Percentiles rank a stretch among this genome's conserved stretches.
phyloP scores from a whole-genome alignment of 2,797 vertebrate species.

The Peromyscus attwateri region DNA sequence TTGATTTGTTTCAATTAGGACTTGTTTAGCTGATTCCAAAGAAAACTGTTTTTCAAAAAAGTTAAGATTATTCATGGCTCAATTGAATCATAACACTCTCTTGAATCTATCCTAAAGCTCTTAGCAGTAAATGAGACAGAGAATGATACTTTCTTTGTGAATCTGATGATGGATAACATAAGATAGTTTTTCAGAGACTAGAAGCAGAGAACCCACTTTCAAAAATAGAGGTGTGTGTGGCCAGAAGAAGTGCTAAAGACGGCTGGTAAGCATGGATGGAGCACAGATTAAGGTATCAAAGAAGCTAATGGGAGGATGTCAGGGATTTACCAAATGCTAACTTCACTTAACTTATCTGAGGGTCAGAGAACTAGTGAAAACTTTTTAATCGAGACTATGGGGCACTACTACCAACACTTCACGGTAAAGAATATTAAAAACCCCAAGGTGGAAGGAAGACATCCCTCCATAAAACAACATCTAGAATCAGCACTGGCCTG shows the following conservation, averaged over 20 bases:
- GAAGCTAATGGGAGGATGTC: slow-evolving; percentile 5
- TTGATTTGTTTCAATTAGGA: slow-evolving; percentile 54
- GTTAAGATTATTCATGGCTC: background rate
- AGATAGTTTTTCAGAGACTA: slow-evolving; percentile 20
- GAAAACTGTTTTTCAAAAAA: slow-evolving; percentile 63
- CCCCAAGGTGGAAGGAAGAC: background rate
- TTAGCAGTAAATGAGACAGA: slow-evolving; percentile 42
- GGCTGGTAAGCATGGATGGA: background rate
- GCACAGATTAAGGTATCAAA: background rate
- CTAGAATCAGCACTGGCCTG: slow-evolving; percentile 39
- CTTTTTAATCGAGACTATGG: background rate
- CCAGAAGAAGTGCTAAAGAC: slow-evolving; percentile 53
- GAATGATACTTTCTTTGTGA: background rate
- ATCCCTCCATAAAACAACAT: slow-evolving; percentile 23
- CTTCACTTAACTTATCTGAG: slow-evolving; percentile 5
- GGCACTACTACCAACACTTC: background rate
- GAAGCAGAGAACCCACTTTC: background rate
- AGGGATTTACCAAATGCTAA: background rate
- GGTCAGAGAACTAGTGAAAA: slow-evolving; percentile 7
- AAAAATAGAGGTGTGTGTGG: slow-evolving; percentile 50
- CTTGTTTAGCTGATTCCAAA: slow-evolving; percentile 19
- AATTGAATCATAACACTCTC: background rate
- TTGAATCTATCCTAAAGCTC: slow-evolving; percentile 1
- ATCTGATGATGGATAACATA: background rate
- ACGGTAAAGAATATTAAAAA: slow-evolving; percentile 15